phyloP scores from a whole-genome alignment of 2,888 invertebrate species.

The Drosophila dives region DNA sequence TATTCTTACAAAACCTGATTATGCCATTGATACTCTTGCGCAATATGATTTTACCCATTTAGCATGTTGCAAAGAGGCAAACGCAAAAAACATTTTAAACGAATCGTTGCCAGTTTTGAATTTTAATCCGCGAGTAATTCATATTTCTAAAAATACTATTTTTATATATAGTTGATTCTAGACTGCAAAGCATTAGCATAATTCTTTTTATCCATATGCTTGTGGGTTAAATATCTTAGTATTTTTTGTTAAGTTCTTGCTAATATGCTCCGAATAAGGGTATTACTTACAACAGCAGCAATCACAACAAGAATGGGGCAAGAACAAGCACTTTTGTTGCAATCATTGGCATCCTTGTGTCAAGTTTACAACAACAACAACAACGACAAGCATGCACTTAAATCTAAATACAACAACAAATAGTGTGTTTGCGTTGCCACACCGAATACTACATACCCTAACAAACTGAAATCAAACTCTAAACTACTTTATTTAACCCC shows the following conservation, averaged over 20 bases:
- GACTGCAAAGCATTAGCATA: not conserved
- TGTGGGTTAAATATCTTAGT: not conserved
- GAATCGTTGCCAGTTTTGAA: not conserved
- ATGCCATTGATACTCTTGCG: not conserved
- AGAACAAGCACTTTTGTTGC: slow-evolving; percentile 46
- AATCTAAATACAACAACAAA: slow-evolving; percentile 49
- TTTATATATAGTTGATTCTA: not conserved
- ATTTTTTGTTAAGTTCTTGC: not conserved
- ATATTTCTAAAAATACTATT: not conserved
- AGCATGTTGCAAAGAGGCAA: not conserved
- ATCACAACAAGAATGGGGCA: slow-evolving; percentile 6
- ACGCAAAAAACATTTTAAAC: not conserved
- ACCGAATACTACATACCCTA: slow-evolving; percentile 20
- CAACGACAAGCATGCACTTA: slow-evolving; percentile 44
- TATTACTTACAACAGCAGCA: slow-evolving; percentile 19
- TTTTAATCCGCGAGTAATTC: not conserved
- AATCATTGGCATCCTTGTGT: slow-evolving; percentile 26
- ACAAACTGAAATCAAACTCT: not conserved
- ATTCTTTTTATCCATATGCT: not conserved
- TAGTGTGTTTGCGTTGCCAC: not conserved
- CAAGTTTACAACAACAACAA: slow-evolving; percentile 24
- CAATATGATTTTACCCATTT: not conserved
- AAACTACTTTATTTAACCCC: not conserved
- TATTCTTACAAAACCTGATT: not conserved
- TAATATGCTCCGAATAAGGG: slow-evolving; percentile 3